Base-by-base conservation (phyloP, 2,888 invertebrate species). In the Eupithecia centaureata region DNA sequence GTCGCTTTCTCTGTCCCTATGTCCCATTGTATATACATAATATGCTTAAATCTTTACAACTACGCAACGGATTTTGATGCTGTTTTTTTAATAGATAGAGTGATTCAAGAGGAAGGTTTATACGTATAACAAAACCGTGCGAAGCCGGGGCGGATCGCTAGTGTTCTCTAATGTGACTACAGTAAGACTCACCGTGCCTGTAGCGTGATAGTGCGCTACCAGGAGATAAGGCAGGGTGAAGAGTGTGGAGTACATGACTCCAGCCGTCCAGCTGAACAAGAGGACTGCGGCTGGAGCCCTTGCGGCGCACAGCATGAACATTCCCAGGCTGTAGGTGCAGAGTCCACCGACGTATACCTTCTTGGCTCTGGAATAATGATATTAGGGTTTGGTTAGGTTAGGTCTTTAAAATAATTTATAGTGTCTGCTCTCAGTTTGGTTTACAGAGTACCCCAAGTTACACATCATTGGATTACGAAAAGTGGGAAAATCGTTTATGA, bases 181-280 rank as follows among this genome's bases (percentile, higher is more conserved):
- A n/a, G n/a, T 54, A n/a, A 8, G 32, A 77, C 95, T 95, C 93
- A 98, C 99, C 93, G 95, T 96, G 78, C 97, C 96, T 69, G 95
- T 96, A n/a, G 97, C 96, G 85, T 99, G 99, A 86, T 99, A 99
- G 85, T 98, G 97, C 5, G 99, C 99, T 32, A 99, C 95, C 63
- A 99, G 94, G 38, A 99, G 93, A 83, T 98, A 99, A 1, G 99
- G 99, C 98, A 99, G 98, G 12, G 99, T 99, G 89, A 99, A 99
- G 30, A 99, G 94, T 0, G 99, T 99, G 15, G 99, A 98, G 89
- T 99, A 99, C 98, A 99, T 98, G 58, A 99, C 96, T 1, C 99
- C 99, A 1, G 99, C 98, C 0, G 98, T 96, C 95, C 98, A 97
- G 75, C 98, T 98, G 86, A 98, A 97, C 51, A 98, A 83, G 52